phyloP scores from a whole-genome alignment of 1,140 invertebrate genomes.

The Drosophila orena region DNA sequence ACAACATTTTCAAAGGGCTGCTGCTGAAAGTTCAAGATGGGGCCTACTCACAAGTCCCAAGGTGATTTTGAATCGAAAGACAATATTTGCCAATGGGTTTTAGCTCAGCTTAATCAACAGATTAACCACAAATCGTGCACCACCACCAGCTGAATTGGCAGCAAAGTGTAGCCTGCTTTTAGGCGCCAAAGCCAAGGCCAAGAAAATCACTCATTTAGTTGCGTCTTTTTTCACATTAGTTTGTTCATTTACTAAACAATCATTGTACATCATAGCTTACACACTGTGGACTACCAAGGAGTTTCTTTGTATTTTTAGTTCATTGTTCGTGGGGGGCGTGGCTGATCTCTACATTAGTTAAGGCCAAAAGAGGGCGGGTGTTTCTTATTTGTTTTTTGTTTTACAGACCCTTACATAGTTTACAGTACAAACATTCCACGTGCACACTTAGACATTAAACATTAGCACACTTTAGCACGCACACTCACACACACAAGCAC shows the following conservation, averaged over 20 bases:
- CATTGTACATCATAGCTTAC: slow-evolving; percentile 45
- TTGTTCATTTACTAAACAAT: slow-evolving; percentile 36
- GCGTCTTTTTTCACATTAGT: slow-evolving; percentile 2
- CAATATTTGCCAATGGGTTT: slow-evolving; percentile 9
- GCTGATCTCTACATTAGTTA: slow-evolving; percentile 34
- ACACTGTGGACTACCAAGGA: slow-evolving; percentile 45
- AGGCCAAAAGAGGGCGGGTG: slow-evolving; percentile 40
- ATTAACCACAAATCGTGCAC: no score
- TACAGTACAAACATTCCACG: slow-evolving; percentile 35
- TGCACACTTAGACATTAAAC: slow-evolving; percentile 23
- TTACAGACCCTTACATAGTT: slow-evolving; percentile 45
- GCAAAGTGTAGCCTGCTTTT: slow-evolving; percentile 1
- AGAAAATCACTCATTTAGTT: background rate
- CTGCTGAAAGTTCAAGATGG: slow-evolving; percentile 34
- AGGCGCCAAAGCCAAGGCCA: background rate
- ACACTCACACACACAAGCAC: slow-evolving; percentile 21
- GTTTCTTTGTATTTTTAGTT: background rate
- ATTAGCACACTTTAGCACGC: slow-evolving; percentile 26
- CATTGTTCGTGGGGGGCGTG: slow-evolving; percentile 8
- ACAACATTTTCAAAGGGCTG: background rate
- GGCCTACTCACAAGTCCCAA: slow-evolving; percentile 6
- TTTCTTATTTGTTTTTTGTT: slow-evolving; percentile 5
- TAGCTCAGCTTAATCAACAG: background rate
- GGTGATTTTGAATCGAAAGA: background rate
- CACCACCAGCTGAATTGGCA: no score